phyloP scores from a whole-genome alignment of 2,888 invertebrate species.

The Liposcelis brunnea region DNA sequence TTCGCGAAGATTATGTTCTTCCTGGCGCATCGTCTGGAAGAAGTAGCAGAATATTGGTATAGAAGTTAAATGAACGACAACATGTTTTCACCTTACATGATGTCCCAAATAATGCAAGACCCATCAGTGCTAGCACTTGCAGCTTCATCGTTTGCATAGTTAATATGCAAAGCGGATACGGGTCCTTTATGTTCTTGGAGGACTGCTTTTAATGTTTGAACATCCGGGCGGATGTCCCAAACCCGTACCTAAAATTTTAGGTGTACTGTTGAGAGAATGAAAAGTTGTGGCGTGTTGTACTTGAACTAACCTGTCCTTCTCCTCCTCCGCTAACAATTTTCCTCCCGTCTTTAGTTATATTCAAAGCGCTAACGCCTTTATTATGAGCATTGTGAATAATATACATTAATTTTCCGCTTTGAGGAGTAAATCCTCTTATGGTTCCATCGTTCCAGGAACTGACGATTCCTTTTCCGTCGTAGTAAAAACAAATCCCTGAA shows the following conservation, averaged over 20 bases:
- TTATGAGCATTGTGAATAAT: constrained; percentile 78
- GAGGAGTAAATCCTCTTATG: constrained; percentile 64
- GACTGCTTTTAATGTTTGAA: constrained; percentile 49
- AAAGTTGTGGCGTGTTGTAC: background rate
- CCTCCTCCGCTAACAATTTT: constrained; percentile 75
- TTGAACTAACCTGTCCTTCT: constrained; percentile 63
- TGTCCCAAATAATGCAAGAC: constrained; percentile 85
- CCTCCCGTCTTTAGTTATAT: constrained; percentile 48
- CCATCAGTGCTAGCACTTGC: constrained; percentile 85
- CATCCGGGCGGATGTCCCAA: constrained; percentile 53
- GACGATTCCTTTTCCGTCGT: constrained; percentile 63
- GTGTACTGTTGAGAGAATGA: no score
- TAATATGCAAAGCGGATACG: constrained; percentile 65
- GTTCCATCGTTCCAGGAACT: constrained; percentile 74
- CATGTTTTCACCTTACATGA: constrained; percentile 37
- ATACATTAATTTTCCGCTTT: constrained; percentile 64
- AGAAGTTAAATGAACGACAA: background rate
- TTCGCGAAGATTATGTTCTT: constrained; percentile 75
- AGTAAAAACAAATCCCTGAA: constrained; percentile 55
- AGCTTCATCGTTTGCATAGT: constrained; percentile 58
- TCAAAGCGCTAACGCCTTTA: constrained; percentile 72
- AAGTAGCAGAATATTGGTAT: constrained; percentile 2
- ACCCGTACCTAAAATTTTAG: constrained; percentile 39
- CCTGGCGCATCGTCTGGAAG: constrained; percentile 37
- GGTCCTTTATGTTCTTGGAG: constrained; percentile 85